Evolutionary conservation across 2,113 vertebrate species (phyloP).

Genomic region (Pedionomus torquatus): DNA sequence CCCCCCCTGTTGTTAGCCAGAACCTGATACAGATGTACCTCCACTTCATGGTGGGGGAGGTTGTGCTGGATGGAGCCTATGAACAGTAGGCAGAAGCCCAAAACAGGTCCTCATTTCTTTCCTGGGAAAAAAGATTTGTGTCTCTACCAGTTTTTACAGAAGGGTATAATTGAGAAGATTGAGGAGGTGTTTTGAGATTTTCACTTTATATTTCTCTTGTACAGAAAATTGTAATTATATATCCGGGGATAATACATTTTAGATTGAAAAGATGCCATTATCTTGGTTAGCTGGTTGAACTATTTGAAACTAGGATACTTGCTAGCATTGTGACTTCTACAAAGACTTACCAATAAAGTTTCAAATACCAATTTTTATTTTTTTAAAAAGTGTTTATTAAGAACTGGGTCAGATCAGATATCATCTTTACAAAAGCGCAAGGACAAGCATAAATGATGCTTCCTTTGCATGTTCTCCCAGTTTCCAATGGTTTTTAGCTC

Average conservation of each 20-base stretch:
- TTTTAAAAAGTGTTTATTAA: background rate
- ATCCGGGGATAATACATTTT: background rate
- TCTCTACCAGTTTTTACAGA: background rate
- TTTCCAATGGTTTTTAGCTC: background rate
- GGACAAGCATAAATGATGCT: background rate
- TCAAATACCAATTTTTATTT: background rate
- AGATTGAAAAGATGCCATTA: background rate
- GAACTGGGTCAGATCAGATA: background rate
- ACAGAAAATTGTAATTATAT: background rate
- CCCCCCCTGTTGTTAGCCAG: background rate
- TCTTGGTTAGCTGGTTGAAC: background rate
- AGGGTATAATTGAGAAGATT: background rate
- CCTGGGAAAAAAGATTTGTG: background rate
- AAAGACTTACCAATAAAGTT: background rate
- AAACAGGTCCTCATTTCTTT: background rate
- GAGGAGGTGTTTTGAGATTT: background rate
- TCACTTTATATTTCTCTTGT: background rate
- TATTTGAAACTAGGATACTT: background rate
- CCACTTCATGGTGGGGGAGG: background rate
- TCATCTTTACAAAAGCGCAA: background rate
- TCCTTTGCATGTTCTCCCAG: background rate
- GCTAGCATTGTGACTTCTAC: background rate
- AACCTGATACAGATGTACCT: accelerated
- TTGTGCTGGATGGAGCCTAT: background rate
- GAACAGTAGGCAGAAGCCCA: background rate